A percentile compares a stretch with the other conserved stretches of the same genome.
Evolutionary conservation across 2,113 vertebrate genomes (phyloP).

Genomic region (Paratilapia polleni): DNA sequence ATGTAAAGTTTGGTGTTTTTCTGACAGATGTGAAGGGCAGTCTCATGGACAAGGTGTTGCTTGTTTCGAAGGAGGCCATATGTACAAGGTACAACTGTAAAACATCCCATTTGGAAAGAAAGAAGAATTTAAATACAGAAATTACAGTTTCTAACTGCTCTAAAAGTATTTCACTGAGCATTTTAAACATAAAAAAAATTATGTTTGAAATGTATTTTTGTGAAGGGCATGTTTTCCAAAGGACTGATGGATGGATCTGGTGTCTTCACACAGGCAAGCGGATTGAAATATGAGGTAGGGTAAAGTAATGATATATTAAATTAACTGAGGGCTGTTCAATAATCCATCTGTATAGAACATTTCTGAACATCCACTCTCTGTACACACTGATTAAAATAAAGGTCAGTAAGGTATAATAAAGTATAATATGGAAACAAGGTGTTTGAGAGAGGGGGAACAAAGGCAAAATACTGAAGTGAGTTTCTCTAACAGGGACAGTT

Average conservation of each 20-base stretch:
- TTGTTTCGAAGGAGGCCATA: conserved; percentile 84
- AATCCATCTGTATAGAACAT: neutral
- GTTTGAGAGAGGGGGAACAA: neutral
- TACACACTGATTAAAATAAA: neutral
- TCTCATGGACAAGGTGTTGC: conserved; percentile 87
- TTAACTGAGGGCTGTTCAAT: neutral
- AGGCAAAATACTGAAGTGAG: neutral
- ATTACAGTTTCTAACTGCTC: neutral
- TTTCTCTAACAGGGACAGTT: conserved; percentile 87
- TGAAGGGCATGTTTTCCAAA: conserved; percentile 88
- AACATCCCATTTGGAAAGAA: neutral
- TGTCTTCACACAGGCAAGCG: conserved; percentile 83
- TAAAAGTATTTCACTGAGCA: too few relatives aligned
- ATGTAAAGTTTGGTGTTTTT: neutral
- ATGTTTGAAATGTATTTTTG: neutral
- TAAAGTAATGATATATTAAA: neutral
- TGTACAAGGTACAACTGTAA: conserved; percentile 77
- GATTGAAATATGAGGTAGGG: conserved; percentile 89
- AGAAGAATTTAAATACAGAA: neutral
- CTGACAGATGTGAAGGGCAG: conserved; percentile 78
- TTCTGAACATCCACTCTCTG: neutral
- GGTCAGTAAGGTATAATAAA: neutral
- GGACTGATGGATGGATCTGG: conserved; percentile 90
- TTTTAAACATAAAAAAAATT: neutral
- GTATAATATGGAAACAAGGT: neutral